Evolutionary conservation across 64 coral and sea anemone genomes (phyloP).

Genomic region (Pachyseris speciosa): DNA sequence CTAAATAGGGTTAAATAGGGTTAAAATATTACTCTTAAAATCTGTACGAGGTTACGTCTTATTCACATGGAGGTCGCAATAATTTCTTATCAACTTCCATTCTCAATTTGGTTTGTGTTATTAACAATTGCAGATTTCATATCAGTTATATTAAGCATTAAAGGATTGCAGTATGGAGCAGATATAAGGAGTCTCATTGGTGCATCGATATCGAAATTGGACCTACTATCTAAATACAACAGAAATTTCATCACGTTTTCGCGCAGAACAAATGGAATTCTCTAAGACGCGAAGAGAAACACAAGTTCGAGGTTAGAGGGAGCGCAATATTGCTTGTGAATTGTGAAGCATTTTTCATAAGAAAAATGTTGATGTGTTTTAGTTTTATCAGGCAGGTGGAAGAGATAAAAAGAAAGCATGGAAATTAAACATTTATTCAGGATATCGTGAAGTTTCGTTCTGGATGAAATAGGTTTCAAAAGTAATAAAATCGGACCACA

Average conservation of each 20-base stretch:
- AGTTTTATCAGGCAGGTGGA: too few species aligned
- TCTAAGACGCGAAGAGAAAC: too few species aligned
- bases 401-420: too few species aligned
- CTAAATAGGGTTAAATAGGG: too few species aligned
- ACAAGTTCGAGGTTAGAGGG: too few species aligned
- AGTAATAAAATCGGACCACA: not conserved
- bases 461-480: not conserved
- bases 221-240: not conserved
- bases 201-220: conserved; percentile 9
- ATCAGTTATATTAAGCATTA: not conserved
- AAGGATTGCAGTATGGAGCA: not conserved
- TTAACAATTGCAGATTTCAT: not conserved
- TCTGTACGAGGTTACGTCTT: not conserved
- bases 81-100: too few species aligned
- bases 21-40: too few species aligned
- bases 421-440: not conserved
- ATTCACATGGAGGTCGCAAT: not conserved
- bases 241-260: conserved; percentile 25
- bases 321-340: too few species aligned
- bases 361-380: too few species aligned
- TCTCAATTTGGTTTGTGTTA: not conserved
- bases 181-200: not conserved
- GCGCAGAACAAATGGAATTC: too few species aligned
- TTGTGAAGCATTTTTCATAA: too few species aligned
- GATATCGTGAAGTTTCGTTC: not conserved